Base-by-base conservation (phyloP, 1,140 invertebrate species). In the Trypoxylus dichotomus region DNA sequence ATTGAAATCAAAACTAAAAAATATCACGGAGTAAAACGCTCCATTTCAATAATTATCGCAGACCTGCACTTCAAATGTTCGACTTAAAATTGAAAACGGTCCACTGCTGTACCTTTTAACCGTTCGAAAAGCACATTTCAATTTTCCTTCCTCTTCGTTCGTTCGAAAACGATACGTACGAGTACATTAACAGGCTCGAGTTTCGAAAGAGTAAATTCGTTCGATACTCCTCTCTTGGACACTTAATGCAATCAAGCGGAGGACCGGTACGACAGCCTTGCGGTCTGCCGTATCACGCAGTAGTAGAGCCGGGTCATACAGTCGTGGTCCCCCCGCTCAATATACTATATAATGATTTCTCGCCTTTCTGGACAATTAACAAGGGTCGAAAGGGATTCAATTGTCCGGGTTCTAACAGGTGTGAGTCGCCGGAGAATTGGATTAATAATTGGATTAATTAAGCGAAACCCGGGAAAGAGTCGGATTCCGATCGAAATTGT, bases 351-450 rank as follows among this genome's bases (percentile, higher is more conserved):
- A 85, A 85, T 85, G 84, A 85, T 85, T 84, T 85, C 84, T 84
- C 82, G 81, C 81, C 79, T 80, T 85, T 84, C 82, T 81, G 82
- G 83, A 85, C 84, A 85, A 85, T 85, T 85, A 85, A 85, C 84
- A 81, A 85, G 84, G 84, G 84, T 85, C 82, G 82, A 83, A 83
- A 84, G 80, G 83, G 83, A 85, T 85, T 84, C 84, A 85, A 85
- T 85, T 84, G 83, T 84, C 81, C 80, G 80, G 80, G 84, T 82
- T 85, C 60, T 85, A 85, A 85, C 85, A 85, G 85, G 85, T 85
- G 85, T 80, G 84, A 83, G 79, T 79, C 78, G 82, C 81, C 81
- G 82, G 79, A 76, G 60, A 68, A 68, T 68, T 68, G 60, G 60
- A 27, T 68, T 68, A 68, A 68, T 68, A 68, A 80, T 79, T 79